A percentile compares a stretch with the other conserved stretches of the same genome.
Conservation (phyloP, 2,113 vertebrate genomes). For the Tupaia chinensis region DNA sequence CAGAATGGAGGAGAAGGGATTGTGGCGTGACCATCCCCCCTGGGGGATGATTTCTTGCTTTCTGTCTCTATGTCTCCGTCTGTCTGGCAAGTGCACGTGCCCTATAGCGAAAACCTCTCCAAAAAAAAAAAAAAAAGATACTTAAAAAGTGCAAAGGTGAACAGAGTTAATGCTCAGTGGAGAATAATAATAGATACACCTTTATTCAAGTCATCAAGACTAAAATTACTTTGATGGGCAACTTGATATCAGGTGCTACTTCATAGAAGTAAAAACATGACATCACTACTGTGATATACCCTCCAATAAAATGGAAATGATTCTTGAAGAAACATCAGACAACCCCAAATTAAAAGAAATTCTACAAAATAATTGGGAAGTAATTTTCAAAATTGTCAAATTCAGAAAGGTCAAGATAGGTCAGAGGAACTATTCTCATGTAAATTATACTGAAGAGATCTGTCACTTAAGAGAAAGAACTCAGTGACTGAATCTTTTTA, state of each 20-base stretch:
- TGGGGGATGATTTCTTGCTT: no score
- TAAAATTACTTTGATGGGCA: not conserved
- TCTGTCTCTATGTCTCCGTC: no score
- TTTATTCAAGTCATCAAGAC: not conserved
- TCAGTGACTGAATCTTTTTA: not conserved
- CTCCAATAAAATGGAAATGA: constrained; percentile 3
- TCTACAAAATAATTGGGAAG: not conserved
- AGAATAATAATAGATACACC: not conserved
- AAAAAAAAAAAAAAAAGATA: not conserved
- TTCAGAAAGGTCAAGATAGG: not conserved
- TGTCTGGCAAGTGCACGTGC: no score
- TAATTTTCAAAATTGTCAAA: constrained; percentile 21
- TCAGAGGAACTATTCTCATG: not conserved
- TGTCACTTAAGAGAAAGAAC: not conserved
- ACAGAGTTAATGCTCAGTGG: not conserved
- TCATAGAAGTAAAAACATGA: not conserved
- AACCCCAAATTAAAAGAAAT: not conserved
- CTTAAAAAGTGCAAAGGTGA: not conserved
- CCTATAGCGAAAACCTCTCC: no score
- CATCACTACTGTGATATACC: not conserved
- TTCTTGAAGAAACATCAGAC: not conserved
- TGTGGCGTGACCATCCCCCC: no score
- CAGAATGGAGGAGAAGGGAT: no score
- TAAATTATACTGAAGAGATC: not conserved
- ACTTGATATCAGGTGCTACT: not conserved